Conservation (phyloP, 2,797 vertebrate genomes). For the Pempheris klunzingeri region DNA sequence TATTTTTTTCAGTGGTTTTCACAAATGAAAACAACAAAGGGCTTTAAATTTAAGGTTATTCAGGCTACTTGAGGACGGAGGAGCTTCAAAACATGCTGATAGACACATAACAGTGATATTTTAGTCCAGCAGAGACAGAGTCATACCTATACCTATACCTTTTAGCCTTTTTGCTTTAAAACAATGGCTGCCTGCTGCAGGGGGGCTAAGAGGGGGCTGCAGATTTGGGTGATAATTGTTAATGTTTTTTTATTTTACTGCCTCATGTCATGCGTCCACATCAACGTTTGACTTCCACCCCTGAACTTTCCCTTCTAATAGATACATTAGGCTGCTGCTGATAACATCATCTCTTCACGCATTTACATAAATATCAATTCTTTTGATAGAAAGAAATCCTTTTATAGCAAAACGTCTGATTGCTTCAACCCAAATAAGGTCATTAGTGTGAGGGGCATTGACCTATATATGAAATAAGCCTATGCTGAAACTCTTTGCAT, state of each 20-base stretch:
- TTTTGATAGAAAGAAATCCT: not conserved
- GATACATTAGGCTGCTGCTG: not conserved
- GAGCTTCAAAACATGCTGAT: not conserved
- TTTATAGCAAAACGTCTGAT: not conserved
- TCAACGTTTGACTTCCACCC: not conserved
- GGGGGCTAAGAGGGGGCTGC: not conserved
- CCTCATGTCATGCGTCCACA: too few species aligned
- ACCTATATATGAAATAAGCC: not conserved
- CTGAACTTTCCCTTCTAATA: not conserved
- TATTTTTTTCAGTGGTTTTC: too few species aligned
- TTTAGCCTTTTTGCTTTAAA: not conserved
- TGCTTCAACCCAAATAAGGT: not conserved
- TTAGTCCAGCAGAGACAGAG: not conserved
- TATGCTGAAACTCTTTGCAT: constrained; percentile 2
- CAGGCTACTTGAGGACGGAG: not conserved
- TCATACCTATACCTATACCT: too few species aligned
- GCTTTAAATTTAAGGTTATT: too few species aligned
- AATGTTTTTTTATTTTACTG: too few species aligned
- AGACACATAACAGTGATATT: not conserved
- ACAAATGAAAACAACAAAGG: too few species aligned
- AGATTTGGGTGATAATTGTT: not conserved
- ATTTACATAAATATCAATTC: not conserved
- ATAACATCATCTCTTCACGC: not conserved
- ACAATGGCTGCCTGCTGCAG: too few species aligned
- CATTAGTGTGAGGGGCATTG: not conserved